Evolutionary conservation across 1,140 invertebrate genomes (phyloP).

Genomic region (Melitaea cinxia): DNA sequence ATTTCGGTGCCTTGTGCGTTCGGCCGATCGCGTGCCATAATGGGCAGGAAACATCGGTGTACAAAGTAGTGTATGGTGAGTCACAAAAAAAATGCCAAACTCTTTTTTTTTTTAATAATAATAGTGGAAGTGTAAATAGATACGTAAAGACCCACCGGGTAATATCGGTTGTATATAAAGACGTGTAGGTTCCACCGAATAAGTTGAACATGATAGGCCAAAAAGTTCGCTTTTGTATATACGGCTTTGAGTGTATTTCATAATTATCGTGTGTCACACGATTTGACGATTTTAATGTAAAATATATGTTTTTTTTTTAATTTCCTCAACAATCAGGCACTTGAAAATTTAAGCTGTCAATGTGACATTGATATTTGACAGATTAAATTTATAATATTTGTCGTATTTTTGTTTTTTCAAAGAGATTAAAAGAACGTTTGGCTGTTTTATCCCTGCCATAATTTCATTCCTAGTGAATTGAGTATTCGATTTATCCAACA

Average conservation of each 20-base stretch:
- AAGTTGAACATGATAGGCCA: slow-evolving; percentile 69
- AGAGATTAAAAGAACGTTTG: slow-evolving; percentile 15
- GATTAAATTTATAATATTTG: neutral
- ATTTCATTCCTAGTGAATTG: slow-evolving; percentile 8
- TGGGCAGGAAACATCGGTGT: slow-evolving; percentile 38
- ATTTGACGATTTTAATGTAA: neutral
- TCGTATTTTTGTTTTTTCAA: neutral
- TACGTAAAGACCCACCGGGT: slow-evolving; percentile 72
- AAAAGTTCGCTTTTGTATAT: slow-evolving; percentile 70
- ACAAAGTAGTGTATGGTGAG: slow-evolving; percentile 63
- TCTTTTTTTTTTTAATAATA: slow-evolving; percentile 33
- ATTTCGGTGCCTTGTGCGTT: slow-evolving; percentile 54
- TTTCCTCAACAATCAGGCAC: neutral
- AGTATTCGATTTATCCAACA: neutral
- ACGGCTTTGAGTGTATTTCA: slow-evolving; percentile 28
- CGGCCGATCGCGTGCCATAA: slow-evolving; percentile 30
- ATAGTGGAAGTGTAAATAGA: slow-evolving; percentile 55
- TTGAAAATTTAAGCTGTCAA: neutral
- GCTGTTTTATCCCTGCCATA: slow-evolving; percentile 18
- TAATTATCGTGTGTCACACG: slow-evolving; percentile 24
- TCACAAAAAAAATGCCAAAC: slow-evolving; percentile 79
- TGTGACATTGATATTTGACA: slow-evolving; percentile 10
- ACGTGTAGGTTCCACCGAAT: slow-evolving; percentile 59
- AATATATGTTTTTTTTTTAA: neutral
- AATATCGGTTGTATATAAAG: slow-evolving; percentile 57